Percentiles rank a stretch among this genome's conserved stretches.
phyloP scores from a whole-genome alignment of 2,888 invertebrate genomes.

The Mesoligia furuncula region DNA sequence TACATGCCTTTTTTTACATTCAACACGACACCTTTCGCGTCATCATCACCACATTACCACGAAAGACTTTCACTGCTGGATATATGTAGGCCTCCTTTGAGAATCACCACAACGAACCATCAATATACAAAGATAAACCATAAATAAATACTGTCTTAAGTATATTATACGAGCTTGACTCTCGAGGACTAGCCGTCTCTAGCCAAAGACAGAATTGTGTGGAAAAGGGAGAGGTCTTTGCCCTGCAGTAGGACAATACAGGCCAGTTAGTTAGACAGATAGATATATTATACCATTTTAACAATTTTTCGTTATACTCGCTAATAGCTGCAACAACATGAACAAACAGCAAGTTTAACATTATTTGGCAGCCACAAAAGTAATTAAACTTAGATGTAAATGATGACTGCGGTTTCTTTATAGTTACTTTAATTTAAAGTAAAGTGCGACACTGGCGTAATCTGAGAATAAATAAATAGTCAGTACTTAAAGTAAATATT shows the following conservation, averaged over 20 bases:
- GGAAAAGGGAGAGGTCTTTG: background rate
- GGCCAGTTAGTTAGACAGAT: background rate
- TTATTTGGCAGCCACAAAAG: conserved; percentile 39
- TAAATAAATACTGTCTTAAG: background rate
- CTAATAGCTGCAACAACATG: background rate
- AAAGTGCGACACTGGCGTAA: conserved; percentile 40
- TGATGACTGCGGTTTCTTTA: conserved; percentile 54
- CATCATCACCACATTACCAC: background rate
- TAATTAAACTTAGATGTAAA: conserved; percentile 40
- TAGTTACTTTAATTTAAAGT: conserved; percentile 30
- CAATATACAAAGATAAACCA: background rate
- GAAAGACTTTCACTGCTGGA: background rate
- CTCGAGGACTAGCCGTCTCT: too few species aligned
- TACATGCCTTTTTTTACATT: background rate
- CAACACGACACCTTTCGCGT: background rate
- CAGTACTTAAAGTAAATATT: conserved; percentile 28
- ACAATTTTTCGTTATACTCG: background rate
- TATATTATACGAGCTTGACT: too few species aligned
- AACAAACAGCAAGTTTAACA: background rate
- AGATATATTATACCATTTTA: background rate
- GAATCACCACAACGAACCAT: background rate
- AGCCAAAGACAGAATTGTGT: background rate
- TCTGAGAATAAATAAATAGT: conserved; percentile 15
- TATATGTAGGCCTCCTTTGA: background rate
- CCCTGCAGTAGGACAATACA: background rate